Evolutionary conservation across 1,140 invertebrate genomes (phyloP), one percentile per base, ranked within the genome.

Genomic region (Macrosteles quadrilineatus): DNA sequence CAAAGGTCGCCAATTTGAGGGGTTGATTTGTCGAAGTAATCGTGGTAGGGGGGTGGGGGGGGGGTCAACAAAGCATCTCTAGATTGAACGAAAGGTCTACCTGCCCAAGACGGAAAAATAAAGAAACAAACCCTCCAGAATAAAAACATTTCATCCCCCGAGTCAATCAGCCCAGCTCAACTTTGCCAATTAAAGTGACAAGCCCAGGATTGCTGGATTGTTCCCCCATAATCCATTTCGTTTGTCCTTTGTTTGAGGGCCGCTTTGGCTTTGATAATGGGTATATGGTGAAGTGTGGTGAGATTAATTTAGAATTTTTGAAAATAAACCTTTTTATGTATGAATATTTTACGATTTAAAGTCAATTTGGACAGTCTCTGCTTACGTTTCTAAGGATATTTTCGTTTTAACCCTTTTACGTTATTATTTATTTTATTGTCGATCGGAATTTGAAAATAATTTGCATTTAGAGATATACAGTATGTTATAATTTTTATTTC

Each of bases 151-250:
- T 11, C 25, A 11, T 19, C 47, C 6, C n/a, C 47, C 21, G 21
- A 19, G 47, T 50, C 47, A 19, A 50, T 50, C 63, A 23, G 25
- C 6, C 36, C 63, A 21, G 23, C 43, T 65, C 63, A 65, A 65
- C 63, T 65, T 65, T 65, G 63, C 63, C 63, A 65, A 65, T 65
- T 65, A 65, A 65, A 65, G 29, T 65, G 63, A 65, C 63, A 65
- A 32, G 63, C n/a, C 43, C 43, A 65, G 63, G 36, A 65, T 17
- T 65, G 23, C 30, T 40, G 23, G 6, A 17, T 17, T 17, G 6
- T 9, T n/a, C 47, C 47, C 2, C 47, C 14, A 50, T 65, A 65
- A 65, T 65, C 63, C 63, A 65, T 65, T 65, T 65, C 43, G 31
- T 65, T 40, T 40, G 47, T 50, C 47, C 47, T 50, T 21, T 21